These are phyloP conservation scores for Aphrophora alni DNA, from an alignment of 2,888 invertebrate species.

Conservation along the genomic window DNA sequence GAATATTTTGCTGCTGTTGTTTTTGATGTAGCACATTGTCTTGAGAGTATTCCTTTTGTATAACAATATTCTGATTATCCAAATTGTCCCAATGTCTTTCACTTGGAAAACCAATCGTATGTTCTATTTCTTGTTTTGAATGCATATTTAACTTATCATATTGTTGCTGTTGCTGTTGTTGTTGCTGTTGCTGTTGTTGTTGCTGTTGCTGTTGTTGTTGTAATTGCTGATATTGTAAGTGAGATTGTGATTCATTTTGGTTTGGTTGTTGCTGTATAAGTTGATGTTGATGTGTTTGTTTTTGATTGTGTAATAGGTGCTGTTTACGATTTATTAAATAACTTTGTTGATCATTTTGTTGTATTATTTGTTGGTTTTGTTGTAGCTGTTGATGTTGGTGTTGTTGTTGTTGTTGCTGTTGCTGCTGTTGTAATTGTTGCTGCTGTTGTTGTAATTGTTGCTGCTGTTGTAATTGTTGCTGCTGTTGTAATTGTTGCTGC, in stretches of 20 bases:
- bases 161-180: neutral
- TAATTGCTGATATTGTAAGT: neutral
- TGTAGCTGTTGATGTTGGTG: conserved; percentile 39
- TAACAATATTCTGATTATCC: conserved; percentile 27
- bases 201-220: conserved; percentile 61
- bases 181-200: conserved; percentile 47
- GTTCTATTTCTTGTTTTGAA: conserved; percentile 14
- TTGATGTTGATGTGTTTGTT: conserved; percentile 55
- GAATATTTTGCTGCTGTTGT: conserved; percentile 26
- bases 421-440: conserved; percentile 57
- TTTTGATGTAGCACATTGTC: conserved; percentile 34
- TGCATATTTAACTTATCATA: neutral
- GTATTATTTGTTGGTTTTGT: conserved; percentile 45
- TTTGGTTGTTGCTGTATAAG: conserved; percentile 59
- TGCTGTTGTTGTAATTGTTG: conserved; percentile 55
- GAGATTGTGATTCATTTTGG: conserved; percentile 12
- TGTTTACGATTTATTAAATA: conserved; percentile 41
- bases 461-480: conserved; percentile 59
- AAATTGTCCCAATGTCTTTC: conserved; percentile 28
- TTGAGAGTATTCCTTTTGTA: conserved; percentile 30
- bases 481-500: conserved; percentile 48
- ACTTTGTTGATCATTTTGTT: conserved; percentile 45
- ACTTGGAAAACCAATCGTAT: conserved; percentile 2
- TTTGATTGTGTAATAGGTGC: conserved; percentile 44
- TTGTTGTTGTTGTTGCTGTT: conserved; percentile 39